Conservation (phyloP, 2,888 invertebrate genomes). For the Eustalomyia histrio region DNA sequence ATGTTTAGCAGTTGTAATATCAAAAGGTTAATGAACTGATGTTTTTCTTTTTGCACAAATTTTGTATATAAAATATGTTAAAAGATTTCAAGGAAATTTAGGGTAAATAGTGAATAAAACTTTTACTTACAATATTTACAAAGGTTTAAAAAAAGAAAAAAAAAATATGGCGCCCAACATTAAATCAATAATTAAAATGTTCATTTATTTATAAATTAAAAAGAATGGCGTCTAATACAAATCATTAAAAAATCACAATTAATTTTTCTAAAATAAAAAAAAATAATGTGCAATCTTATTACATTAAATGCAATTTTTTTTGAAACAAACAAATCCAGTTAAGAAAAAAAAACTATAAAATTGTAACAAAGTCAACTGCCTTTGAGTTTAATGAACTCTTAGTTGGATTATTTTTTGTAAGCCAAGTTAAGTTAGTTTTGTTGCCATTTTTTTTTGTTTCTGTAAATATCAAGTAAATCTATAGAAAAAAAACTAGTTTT, state of each 20-base stretch:
- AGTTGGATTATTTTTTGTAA: conserved; percentile 32
- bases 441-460: conserved; percentile 52
- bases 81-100: conserved; percentile 5
- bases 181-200: background rate
- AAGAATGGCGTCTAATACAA: too few relatives aligned
- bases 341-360: conserved; percentile 37
- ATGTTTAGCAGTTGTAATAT: background rate
- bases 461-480: conserved; percentile 6
- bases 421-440: conserved; percentile 39
- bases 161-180: background rate
- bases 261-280: background rate
- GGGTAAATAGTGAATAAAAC: background rate
- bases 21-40: conserved; percentile 2
- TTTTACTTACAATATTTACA: too few relatives aligned
- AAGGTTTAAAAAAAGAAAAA: background rate
- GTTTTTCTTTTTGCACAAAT: background rate
- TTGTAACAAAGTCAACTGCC: conserved; percentile 65
- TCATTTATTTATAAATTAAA: too few relatives aligned
- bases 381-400: conserved; percentile 63
- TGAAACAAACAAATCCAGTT: conserved; percentile 6
- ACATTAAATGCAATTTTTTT: background rate
- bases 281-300: too few relatives aligned
- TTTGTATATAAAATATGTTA: background rate
- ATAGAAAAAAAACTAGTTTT: conserved; percentile 55
- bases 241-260: background rate